Percentiles rank a stretch among this genome's conserved stretches.
Evolutionary conservation across 2,797 vertebrate species (phyloP).

Genomic region (Dendrocincla fuliginosa): DNA sequence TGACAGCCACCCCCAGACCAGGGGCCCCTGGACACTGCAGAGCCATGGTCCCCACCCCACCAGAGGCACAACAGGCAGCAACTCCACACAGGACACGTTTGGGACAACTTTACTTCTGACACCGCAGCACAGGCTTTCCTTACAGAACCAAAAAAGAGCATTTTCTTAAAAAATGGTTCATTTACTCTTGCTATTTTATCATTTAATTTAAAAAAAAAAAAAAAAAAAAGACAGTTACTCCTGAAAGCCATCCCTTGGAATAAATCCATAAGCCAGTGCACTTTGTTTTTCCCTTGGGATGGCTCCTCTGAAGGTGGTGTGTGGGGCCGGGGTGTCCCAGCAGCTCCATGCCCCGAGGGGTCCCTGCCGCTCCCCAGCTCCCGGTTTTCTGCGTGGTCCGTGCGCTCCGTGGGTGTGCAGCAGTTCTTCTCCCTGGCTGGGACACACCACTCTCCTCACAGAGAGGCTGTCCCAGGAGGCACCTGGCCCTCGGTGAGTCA

Average conservation of each 20-base stretch:
- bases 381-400: fast-evolving
- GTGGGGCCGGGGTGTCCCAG: neutral
- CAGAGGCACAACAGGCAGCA: neutral
- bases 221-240: neutral
- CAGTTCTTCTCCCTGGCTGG: neutral
- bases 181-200: neutral
- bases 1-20: neutral
- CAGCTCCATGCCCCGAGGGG: neutral
- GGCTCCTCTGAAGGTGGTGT: neutral
- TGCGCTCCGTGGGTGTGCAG: neutral
- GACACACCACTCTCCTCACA: fast-evolving
- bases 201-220: neutral
- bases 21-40: fast-evolving
- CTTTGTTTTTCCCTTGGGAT: neutral
- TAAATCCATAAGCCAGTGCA: neutral
- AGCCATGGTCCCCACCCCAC: fast-evolving
- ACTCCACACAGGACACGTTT: neutral
- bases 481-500: neutral
- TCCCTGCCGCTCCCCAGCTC: neutral
- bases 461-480: neutral
- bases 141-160: neutral
- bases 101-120: constrained; percentile 27
- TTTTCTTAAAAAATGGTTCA: constrained; percentile 10
- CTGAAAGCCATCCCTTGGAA: constrained; percentile 17
- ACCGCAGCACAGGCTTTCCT: neutral